Conservation (phyloP, 2,888 invertebrate species). For the Osmoderma eremita region DNA sequence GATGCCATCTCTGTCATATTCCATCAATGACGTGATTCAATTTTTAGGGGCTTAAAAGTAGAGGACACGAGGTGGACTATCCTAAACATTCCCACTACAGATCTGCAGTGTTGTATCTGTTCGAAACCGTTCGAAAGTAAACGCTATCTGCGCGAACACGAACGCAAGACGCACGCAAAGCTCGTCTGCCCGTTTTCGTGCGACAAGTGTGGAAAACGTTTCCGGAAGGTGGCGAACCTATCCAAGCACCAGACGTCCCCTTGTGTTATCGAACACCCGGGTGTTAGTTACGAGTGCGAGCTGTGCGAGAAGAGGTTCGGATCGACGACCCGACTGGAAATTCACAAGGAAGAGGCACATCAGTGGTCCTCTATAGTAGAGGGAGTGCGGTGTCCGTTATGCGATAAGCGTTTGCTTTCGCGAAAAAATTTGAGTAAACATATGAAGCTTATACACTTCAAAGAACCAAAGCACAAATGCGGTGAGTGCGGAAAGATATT, state of each 20-base stretch:
- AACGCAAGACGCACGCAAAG: no score
- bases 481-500: constrained; percentile 33
- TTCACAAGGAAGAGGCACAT: no score
- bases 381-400: background rate
- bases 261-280: background rate
- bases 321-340: no score
- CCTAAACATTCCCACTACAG: no score
- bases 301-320: background rate
- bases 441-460: background rate
- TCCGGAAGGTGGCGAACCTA: background rate
- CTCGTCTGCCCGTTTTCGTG: background rate
- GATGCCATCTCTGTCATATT: no score
- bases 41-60: no score
- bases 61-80: no score
- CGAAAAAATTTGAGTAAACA: background rate
- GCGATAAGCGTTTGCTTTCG: background rate
- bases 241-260: background rate
- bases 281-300: background rate
- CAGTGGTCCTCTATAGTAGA: no score
- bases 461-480: background rate
- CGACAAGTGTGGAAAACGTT: background rate
- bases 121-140: constrained; percentile 1
- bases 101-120: background rate
- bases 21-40: no score
- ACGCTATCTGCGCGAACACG: background rate